These are phyloP conservation scores for Pseudorasbora parva DNA, from an alignment of 2,113 vertebrate genomes.

Conservation along the genomic window DNA sequence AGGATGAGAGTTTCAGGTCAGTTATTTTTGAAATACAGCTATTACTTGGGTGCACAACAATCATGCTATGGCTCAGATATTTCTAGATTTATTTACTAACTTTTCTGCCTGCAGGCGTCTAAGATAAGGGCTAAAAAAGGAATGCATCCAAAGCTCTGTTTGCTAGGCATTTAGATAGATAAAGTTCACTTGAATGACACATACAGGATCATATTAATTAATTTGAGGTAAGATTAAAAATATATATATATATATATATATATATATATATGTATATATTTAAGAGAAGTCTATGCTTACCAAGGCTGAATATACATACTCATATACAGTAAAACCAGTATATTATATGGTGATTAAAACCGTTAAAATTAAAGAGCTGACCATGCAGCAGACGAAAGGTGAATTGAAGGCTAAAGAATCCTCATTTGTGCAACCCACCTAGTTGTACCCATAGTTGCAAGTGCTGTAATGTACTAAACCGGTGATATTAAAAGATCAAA, in stretches of 20 bases:
- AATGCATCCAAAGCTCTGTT: neutral
- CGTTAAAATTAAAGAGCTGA: no score
- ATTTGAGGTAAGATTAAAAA: no score
- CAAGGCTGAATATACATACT: neutral
- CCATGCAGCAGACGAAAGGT: no score
- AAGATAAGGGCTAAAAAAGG: neutral
- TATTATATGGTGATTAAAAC: no score
- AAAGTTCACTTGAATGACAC: neutral
- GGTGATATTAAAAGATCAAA: no score
- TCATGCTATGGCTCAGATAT: constrained; percentile 12
- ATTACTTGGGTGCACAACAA: neutral
- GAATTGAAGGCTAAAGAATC: no score
- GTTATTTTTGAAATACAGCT: constrained; percentile 13
- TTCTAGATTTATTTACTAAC: neutral
- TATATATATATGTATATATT: no score
- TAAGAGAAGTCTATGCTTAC: neutral
- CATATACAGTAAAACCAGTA: neutral
- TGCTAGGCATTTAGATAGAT: neutral
- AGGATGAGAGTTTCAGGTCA: constrained; percentile 17
- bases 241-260: no score
- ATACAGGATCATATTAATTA: neutral
- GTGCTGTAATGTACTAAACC: no score
- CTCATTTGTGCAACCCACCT: no score
- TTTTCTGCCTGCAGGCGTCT: neutral
- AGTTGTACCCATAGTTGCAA: no score